Evolutionary conservation across 1,140 invertebrate genomes (phyloP).

Genomic region (Chironomus striatipennis): DNA sequence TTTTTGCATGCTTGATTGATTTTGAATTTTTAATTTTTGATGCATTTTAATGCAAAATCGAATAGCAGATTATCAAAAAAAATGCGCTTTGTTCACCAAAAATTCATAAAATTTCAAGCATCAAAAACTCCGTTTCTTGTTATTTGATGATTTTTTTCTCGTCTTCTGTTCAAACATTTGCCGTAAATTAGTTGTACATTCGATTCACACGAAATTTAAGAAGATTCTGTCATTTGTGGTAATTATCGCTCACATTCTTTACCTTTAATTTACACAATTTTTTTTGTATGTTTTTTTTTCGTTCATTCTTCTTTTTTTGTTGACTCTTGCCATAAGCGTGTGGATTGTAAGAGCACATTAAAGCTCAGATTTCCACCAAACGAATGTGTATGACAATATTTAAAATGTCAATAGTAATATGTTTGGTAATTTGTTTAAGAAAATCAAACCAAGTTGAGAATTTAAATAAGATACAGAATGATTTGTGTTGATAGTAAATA

Average conservation of each 20-base stretch:
- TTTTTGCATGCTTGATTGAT: too few relatives aligned
- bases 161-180: background rate
- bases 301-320: background rate
- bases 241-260: background rate
- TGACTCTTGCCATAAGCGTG: background rate
- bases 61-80: too few relatives aligned
- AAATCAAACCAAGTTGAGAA: too few relatives aligned
- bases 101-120: too few relatives aligned
- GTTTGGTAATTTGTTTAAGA: background rate
- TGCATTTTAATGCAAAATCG: too few relatives aligned
- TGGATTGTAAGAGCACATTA: background rate
- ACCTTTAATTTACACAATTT: background rate
- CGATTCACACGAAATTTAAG: background rate
- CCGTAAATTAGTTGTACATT: conserved; percentile 7
- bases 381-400: background rate
- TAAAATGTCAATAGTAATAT: conserved; percentile 2
- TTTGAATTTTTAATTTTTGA: too few relatives aligned
- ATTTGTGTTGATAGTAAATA: too few relatives aligned
- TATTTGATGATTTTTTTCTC: background rate
- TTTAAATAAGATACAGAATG: background rate
- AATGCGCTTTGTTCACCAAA: too few relatives aligned
- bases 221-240: background rate
- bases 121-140: background rate
- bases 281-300: background rate
- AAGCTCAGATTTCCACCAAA: background rate